Conservation (phyloP, 2,113 vertebrate genomes). For the Heterochromis multidens region DNA sequence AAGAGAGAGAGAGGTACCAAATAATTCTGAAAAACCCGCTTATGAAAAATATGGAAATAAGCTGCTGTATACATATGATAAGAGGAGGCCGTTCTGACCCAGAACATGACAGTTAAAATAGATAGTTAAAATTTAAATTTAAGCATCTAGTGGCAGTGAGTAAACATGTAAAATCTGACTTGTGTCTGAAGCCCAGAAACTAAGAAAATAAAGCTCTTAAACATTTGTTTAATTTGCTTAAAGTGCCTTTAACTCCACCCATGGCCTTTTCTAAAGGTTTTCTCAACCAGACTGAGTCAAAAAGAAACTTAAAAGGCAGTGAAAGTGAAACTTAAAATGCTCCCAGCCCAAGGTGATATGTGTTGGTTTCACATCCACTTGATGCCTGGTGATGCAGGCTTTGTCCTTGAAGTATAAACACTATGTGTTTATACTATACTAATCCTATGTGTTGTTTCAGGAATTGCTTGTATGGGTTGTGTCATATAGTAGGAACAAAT, state of each 20-base stretch:
- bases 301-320: not conserved
- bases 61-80: not conserved
- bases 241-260: not conserved
- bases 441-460: not conserved
- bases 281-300: too few species aligned
- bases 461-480: not conserved
- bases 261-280: not conserved
- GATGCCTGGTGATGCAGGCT: not conserved
- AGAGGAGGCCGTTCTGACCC: not conserved
- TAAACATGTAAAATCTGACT: not conserved
- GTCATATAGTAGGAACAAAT: not conserved
- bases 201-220: not conserved
- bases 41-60: not conserved
- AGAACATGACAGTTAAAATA: rapidly evolving
- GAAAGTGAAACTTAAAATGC: not conserved
- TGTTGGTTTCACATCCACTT: not conserved
- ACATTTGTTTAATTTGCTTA: not conserved
- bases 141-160: not conserved
- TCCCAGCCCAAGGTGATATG: not conserved
- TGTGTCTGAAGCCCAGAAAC: not conserved
- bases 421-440: too few species aligned
- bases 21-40: not conserved
- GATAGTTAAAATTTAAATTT: not conserved
- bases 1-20: not conserved
- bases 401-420: not conserved